Conservation (phyloP, 2,113 vertebrate genomes). For the Astur gentilis region DNA sequence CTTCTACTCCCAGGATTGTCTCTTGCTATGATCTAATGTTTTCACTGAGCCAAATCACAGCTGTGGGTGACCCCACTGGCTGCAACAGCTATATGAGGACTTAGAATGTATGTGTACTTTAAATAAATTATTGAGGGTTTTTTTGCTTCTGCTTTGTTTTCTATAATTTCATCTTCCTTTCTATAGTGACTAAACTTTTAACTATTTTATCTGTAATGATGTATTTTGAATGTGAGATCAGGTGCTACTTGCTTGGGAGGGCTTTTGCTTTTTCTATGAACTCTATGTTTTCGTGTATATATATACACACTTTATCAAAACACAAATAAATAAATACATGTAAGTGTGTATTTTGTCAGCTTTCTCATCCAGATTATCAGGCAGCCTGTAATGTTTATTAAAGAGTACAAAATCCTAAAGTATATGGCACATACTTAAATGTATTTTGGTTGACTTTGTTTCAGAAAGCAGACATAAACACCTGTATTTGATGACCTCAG, state of each 20-base stretch:
- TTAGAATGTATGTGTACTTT: neutral
- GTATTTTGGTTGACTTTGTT: neutral
- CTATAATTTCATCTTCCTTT: neutral
- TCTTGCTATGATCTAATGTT: neutral
- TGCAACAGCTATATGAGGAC: neutral
- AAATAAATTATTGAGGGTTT: neutral
- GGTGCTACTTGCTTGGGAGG: neutral
- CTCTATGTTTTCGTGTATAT: neutral
- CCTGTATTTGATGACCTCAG: neutral
- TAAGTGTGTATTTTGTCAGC: neutral
- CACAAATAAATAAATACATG: neutral
- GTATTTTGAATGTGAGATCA: neutral
- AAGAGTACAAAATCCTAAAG: neutral
- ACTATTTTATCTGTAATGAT: neutral
- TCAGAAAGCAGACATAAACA: neutral
- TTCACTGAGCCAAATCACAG: neutral
- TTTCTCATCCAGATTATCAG: neutral
- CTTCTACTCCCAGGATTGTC: neutral
- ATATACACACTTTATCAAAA: neutral
- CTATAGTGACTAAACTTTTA: neutral
- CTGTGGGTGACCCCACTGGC: neutral
- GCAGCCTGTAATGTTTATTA: neutral
- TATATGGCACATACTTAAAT: neutral
- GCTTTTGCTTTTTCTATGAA: neutral
- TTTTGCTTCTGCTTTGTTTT: neutral